These are phyloP conservation scores for Agrotis clavis DNA, from an alignment of 2,888 invertebrate species.

Conservation along the genomic window DNA sequence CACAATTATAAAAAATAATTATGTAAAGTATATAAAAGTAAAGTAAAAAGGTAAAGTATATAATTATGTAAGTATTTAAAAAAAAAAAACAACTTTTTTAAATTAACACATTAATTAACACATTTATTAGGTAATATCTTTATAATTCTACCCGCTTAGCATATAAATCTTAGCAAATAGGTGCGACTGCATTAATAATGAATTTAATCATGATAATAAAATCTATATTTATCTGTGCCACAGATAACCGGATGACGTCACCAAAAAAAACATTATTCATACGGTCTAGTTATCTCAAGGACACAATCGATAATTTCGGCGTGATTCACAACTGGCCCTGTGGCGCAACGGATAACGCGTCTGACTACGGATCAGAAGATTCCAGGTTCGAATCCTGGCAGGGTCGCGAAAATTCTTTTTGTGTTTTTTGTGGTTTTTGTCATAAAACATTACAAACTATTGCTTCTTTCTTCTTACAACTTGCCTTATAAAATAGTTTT, in stretches of 20 bases:
- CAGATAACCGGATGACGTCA: conserved; percentile 39
- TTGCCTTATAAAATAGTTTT: too few relatives aligned
- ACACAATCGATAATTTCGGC: conserved; percentile 7
- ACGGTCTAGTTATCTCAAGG: neutral
- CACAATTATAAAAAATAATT: too few relatives aligned
- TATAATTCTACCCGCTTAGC: neutral
- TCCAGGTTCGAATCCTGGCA: conserved; percentile 93
- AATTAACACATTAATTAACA: neutral
- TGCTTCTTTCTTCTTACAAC: too few relatives aligned
- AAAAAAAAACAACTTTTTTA: neutral
- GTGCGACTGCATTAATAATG: neutral
- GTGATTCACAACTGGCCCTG: conserved; percentile 81
- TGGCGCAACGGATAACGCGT: conserved; percentile 93
- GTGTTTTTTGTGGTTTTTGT: too few relatives aligned
- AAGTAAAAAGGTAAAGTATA: too few relatives aligned
- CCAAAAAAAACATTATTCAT: neutral
- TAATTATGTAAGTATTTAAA: too few relatives aligned
- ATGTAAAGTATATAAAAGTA: too few relatives aligned
- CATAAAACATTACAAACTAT: too few relatives aligned
- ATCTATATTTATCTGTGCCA: conserved; percentile 29
- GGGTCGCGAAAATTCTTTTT: conserved; percentile 80
- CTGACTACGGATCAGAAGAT: conserved; percentile 94
- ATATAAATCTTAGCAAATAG: neutral
- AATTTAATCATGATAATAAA: neutral
- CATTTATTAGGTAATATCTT: neutral